These are phyloP conservation scores for Nestor notabilis DNA, from an alignment of 2,113 vertebrate species.

Conservation along the genomic window DNA sequence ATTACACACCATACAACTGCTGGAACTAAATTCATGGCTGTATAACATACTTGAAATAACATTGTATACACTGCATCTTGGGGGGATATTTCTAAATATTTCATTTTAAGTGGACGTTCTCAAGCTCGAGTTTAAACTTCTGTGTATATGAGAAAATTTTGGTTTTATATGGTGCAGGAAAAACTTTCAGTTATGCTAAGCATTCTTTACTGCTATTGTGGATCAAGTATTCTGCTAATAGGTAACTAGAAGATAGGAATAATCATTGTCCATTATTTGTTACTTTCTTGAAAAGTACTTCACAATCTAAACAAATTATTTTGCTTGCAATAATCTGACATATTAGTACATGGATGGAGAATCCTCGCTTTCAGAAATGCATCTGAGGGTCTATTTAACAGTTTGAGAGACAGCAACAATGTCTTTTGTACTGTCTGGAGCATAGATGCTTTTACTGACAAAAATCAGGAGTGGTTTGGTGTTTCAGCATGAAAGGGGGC, in stretches of 20 bases:
- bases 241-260: not conserved
- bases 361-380: not conserved
- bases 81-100: not conserved
- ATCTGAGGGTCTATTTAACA: not conserved
- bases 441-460: not conserved
- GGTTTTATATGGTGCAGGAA: not conserved
- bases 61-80: fast-evolving
- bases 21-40: not conserved
- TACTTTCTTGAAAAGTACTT: not conserved
- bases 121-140: not conserved
- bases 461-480: not conserved
- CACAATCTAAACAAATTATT: not conserved
- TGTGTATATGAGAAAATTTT: not conserved
- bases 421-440: not conserved
- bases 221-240: not conserved
- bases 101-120: not conserved
- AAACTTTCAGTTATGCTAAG: not conserved
- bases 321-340: not conserved
- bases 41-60: not conserved
- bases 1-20: not conserved
- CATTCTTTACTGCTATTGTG: not conserved
- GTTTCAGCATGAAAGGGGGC: not conserved
- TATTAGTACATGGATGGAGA: not conserved
- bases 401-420: not conserved
- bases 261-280: not conserved